Evolutionary conservation across 2,113 vertebrate species (phyloP).

Genomic region (Alaudala cheleensis): DNA sequence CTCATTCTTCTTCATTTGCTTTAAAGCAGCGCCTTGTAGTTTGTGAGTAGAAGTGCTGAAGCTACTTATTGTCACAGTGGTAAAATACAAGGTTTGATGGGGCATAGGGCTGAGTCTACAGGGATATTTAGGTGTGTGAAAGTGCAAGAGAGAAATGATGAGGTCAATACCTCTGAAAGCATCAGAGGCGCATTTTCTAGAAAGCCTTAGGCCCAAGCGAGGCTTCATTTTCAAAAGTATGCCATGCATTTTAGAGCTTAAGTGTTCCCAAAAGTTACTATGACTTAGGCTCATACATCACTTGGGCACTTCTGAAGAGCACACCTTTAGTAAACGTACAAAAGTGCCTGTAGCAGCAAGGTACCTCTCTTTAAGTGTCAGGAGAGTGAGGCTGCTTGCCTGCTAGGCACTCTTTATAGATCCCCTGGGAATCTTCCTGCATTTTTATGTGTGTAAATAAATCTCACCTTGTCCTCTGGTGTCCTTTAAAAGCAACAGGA

Average conservation of each 20-base stretch:
- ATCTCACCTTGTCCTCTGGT: background rate
- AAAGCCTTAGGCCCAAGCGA: background rate
- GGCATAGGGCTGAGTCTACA: background rate
- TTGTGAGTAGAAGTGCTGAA: background rate
- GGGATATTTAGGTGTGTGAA: background rate
- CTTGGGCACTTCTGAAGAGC: background rate
- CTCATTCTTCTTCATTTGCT: background rate
- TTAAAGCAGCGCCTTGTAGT: background rate
- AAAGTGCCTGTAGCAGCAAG: background rate
- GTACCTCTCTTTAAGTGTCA: background rate
- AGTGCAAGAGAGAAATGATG: background rate
- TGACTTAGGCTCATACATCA: conserved; percentile 1
- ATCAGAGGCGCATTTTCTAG: background rate
- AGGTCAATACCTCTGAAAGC: background rate
- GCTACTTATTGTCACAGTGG: background rate
- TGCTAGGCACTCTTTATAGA: conserved; percentile 12
- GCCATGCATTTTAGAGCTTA: background rate
- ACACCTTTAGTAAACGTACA: background rate
- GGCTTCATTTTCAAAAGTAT: conserved; percentile 9
- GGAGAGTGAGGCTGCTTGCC: background rate
- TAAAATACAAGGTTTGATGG: background rate
- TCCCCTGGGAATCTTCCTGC: background rate
- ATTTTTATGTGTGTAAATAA: conserved; percentile 35
- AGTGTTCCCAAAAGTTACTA: conserved; percentile 7
- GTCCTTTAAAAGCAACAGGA: conserved; percentile 23